Evolutionary conservation across 2,888 invertebrate species (phyloP).

Genomic region (Folsomia manolachei): DNA sequence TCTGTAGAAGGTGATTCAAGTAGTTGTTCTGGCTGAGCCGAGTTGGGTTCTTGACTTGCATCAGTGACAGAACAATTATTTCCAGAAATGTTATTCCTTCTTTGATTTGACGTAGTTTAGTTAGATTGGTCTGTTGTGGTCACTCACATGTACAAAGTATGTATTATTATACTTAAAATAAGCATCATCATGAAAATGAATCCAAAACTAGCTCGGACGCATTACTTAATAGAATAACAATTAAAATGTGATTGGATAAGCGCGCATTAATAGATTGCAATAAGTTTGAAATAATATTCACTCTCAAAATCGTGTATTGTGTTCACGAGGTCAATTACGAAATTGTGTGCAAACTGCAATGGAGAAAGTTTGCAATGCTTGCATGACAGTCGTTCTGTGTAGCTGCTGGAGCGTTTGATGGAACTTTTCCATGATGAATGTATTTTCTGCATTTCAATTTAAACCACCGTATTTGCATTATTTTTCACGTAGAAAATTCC

Average conservation of each 20-base stretch:
- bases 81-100: not conserved
- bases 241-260: no score
- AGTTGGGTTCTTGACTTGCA: not conserved
- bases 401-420: not conserved
- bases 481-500: not conserved
- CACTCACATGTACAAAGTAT: not conserved
- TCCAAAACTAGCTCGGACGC: not conserved
- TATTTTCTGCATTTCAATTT: not conserved
- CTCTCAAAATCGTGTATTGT: no score
- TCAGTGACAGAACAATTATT: constrained; percentile 20
- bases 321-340: not conserved
- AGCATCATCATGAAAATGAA: not conserved
- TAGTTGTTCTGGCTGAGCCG: not conserved
- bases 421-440: not conserved
- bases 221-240: no score
- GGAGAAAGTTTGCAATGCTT: not conserved
- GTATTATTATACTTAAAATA: not conserved
- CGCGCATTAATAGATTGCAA: no score
- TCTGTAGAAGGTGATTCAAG: not conserved
- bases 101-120: not conserved
- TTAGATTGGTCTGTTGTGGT: no score
- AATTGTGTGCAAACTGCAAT: not conserved
- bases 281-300: no score
- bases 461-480: not conserved
- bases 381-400: not conserved